phyloP scores from a whole-genome alignment of 1,140 invertebrate species.

The Caenorhabditis brenneri region DNA sequence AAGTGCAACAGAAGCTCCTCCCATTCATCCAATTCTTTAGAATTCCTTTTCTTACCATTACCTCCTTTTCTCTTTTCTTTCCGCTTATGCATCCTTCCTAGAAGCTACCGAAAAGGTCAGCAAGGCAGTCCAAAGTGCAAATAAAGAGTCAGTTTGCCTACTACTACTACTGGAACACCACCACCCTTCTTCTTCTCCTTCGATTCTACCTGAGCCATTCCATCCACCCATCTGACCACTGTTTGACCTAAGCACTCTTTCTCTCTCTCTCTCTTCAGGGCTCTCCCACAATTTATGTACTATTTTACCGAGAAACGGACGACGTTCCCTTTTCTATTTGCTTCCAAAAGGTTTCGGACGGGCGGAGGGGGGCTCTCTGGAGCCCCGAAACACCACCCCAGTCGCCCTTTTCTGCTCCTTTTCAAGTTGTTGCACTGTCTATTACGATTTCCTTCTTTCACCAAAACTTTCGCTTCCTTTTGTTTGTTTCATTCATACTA shows the following conservation, averaged over 20 bases:
- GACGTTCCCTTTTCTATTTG: conserved; percentile 2
- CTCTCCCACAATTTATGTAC: neutral
- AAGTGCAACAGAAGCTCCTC: neutral
- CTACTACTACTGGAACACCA: conserved; percentile 38
- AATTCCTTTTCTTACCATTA: neutral
- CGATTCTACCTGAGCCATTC: conserved; percentile 3
- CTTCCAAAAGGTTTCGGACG: conserved; percentile 26
- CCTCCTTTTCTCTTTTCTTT: neutral
- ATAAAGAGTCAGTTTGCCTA: conserved; percentile 37
- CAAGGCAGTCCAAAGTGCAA: neutral
- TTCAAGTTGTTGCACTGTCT: conserved; percentile 41
- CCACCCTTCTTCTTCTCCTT: neutral
- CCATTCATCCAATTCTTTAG: too few species aligned
- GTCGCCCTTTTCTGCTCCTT: neutral
- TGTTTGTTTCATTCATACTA: conserved; percentile 16
- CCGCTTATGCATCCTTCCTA: neutral
- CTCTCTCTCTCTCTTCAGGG: too few species aligned
- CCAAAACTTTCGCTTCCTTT: neutral
- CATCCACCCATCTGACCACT: conserved; percentile 29
- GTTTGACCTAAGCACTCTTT: conserved; percentile 2
- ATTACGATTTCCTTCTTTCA: conserved; percentile 2
- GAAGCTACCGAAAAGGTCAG: conserved; percentile 24
- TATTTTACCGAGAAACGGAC: neutral
- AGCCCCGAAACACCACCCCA: neutral
- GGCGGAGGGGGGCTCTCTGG: conserved; percentile 25